Conservation (phyloP, 2,888 invertebrate species). For the Eulithis testata region DNA sequence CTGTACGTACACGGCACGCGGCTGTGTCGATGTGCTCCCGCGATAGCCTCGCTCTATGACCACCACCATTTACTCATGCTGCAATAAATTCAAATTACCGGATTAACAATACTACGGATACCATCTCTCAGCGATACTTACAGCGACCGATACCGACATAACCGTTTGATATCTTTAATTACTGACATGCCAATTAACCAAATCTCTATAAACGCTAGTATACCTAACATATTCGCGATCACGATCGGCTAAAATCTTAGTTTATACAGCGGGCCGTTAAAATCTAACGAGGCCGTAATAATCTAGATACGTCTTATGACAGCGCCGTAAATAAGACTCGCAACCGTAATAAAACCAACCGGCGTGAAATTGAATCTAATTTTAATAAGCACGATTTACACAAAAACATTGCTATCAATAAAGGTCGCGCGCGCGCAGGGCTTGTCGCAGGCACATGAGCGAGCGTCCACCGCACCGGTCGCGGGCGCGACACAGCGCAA, state of each 20-base stretch:
- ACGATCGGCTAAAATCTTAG: constrained; percentile 46
- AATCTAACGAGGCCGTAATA: constrained; percentile 56
- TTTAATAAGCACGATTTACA: constrained; percentile 67
- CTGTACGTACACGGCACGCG: constrained; percentile 49
- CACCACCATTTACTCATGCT: constrained; percentile 80
- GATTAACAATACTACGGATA: constrained; percentile 84
- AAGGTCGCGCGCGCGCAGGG: constrained; percentile 59
- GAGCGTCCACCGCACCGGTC: constrained; percentile 49
- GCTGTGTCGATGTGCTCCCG: constrained; percentile 69
- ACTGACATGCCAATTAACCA: constrained; percentile 29
- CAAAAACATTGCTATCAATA: constrained; percentile 74
- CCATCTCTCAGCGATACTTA: constrained; percentile 70
- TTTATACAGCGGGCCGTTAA: constrained; percentile 56
- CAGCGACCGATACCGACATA: constrained; percentile 58
- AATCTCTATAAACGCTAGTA: constrained; percentile 24
- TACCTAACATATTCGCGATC: constrained; percentile 27
- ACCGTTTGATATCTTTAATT: constrained; percentile 45
- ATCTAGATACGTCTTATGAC: constrained; percentile 50
- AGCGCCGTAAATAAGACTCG: constrained; percentile 53
- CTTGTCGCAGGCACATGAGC: constrained; percentile 68
- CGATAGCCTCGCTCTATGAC: constrained; percentile 70
- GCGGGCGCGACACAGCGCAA: constrained; percentile 73
- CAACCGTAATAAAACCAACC: constrained; percentile 50
- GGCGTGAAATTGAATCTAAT: constrained; percentile 62
- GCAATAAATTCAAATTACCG: constrained; percentile 85